Percentiles rank a stretch among this genome's conserved stretches.
Evolutionary conservation across 2,888 invertebrate genomes (phyloP).

Genomic region (Pristionchus fissidentatus): DNA sequence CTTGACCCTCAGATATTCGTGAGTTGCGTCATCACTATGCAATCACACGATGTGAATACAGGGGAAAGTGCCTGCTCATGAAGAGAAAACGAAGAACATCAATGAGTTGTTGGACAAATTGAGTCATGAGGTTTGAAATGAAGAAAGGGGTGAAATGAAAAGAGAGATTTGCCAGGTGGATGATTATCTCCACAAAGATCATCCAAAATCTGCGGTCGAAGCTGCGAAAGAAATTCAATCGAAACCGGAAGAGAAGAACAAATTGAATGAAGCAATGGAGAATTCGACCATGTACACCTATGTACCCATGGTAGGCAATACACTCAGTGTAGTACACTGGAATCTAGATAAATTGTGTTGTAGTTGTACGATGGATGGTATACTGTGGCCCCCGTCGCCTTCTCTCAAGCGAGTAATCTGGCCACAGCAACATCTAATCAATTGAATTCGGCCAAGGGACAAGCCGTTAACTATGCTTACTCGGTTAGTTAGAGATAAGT

Average conservation of each 20-base stretch:
- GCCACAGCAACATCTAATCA: constrained; percentile 22
- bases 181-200: background rate
- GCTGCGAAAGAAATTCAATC: constrained; percentile 29
- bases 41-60: background rate
- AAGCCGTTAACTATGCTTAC: constrained; percentile 39
- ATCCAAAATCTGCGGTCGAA: constrained; percentile 29
- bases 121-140: background rate
- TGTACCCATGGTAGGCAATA: constrained; percentile 18
- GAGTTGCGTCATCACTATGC: background rate
- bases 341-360: background rate
- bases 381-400: constrained; percentile 3
- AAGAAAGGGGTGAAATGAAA: background rate
- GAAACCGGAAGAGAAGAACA: constrained; percentile 8
- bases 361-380: constrained; percentile 46
- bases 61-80: constrained; percentile 1
- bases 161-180: background rate
- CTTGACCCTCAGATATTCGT: constrained; percentile 27
- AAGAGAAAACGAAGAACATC: constrained; percentile 30
- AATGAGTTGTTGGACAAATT: constrained; percentile 32
- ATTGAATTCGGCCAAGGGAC: background rate
- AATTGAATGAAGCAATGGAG: constrained; percentile 35
- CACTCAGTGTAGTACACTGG: too few relatives aligned
- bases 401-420: constrained; percentile 26
- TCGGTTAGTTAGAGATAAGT: background rate
- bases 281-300: constrained; percentile 31